These are phyloP conservation scores for Cololabis saira DNA, from an alignment of 2,113 vertebrate genomes.

Conservation along the genomic window DNA sequence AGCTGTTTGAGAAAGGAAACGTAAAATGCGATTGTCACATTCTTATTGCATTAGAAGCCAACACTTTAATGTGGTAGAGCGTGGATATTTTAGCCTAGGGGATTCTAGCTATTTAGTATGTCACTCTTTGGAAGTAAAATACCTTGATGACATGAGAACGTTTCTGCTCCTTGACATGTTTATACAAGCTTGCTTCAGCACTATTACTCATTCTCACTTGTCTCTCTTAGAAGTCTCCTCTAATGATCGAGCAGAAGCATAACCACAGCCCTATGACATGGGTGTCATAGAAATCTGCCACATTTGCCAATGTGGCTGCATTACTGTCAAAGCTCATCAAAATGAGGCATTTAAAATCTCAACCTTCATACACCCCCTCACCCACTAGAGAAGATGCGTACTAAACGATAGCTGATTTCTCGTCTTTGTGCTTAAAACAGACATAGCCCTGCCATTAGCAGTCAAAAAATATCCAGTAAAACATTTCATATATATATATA, in stretches of 20 bases:
- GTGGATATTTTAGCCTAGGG: slow-evolving; percentile 60
- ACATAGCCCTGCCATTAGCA: slow-evolving; percentile 48
- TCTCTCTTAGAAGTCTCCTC: slow-evolving; percentile 76
- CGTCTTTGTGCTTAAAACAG: slow-evolving; percentile 63
- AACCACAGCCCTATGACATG: slow-evolving; percentile 71
- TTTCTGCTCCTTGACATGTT: slow-evolving; percentile 80
- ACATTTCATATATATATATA: slow-evolving; percentile 61
- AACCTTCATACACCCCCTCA: slow-evolving; percentile 69
- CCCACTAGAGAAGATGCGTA: slow-evolving; percentile 58
- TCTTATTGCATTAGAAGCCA: slow-evolving; percentile 67
- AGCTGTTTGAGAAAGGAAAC: slow-evolving; percentile 62
- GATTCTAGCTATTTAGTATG: slow-evolving; percentile 78
- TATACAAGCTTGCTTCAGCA: slow-evolving; percentile 76
- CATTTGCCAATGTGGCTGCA: slow-evolving; percentile 75
- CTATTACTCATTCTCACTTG: slow-evolving; percentile 77
- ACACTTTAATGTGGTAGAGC: slow-evolving; percentile 59
- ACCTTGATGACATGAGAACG: slow-evolving; percentile 76
- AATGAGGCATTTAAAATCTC: slow-evolving; percentile 68
- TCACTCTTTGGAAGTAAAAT: slow-evolving; percentile 71
- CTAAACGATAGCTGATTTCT: slow-evolving; percentile 70
- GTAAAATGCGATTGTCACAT: slow-evolving; percentile 69
- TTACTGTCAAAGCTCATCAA: slow-evolving; percentile 80
- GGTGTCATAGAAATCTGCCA: slow-evolving; percentile 76
- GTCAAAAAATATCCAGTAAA: slow-evolving; percentile 55
- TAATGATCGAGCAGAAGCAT: slow-evolving; percentile 75